These are phyloP conservation scores for Paramormyrops kingsleyae DNA, from an alignment of 2,113 vertebrate species.

Conservation along the genomic window DNA sequence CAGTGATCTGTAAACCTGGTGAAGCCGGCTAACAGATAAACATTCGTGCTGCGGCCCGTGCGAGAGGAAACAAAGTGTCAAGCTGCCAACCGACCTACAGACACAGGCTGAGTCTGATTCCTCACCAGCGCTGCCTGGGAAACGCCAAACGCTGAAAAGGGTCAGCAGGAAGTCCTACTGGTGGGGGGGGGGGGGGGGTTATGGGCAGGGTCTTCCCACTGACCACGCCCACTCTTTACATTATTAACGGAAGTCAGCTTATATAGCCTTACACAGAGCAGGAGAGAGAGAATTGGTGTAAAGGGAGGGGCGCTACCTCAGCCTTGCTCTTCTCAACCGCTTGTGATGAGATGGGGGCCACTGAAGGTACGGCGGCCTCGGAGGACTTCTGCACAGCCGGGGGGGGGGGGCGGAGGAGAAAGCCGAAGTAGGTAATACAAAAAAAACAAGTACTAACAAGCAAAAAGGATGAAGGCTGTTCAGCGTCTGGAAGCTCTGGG, in stretches of 20 bases:
- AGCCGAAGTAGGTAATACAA: conserved; percentile 27
- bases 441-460: conserved; percentile 36
- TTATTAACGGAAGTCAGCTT: background rate
- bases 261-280: background rate
- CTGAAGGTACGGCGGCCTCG: conserved; percentile 75
- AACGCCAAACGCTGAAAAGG: background rate
- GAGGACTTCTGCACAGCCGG: conserved; percentile 68
- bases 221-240: background rate
- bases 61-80: background rate
- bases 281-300: background rate
- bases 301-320: conserved; percentile 68
- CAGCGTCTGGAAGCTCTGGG: conserved; percentile 13
- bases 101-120: background rate
- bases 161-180: background rate
- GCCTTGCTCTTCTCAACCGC: conserved; percentile 80
- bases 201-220: background rate
- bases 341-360: conserved; percentile 76
- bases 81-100: background rate
- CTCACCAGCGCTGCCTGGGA: background rate
- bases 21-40: background rate
- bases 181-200: background rate
- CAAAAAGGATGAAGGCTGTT: conserved; percentile 20
- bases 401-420: conserved; percentile 24
- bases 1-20: background rate
- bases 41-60: background rate